A percentile compares a stretch with the other conserved stretches of the same genome.
phyloP scores from a whole-genome alignment of 2,797 vertebrate species.

The Arrhamphus sclerolepis region DNA sequence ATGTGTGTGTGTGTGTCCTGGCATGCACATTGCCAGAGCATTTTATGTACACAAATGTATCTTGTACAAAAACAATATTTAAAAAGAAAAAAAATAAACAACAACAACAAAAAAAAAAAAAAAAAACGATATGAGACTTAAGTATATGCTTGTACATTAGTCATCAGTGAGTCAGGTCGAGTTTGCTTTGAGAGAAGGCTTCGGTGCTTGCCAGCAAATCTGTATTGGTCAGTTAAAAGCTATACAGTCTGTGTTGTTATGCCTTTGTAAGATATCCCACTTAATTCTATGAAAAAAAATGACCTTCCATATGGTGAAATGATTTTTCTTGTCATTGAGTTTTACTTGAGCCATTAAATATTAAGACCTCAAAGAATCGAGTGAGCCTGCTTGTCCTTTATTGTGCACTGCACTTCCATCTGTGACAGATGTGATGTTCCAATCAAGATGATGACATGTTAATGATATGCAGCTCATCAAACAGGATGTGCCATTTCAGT shows the following conservation, averaged over 20 bases:
- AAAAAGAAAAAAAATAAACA: too few species aligned
- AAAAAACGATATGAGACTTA: constrained; percentile 88
- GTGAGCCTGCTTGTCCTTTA: constrained; percentile 47
- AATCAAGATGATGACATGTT: constrained; percentile 34
- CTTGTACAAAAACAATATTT: constrained; percentile 84
- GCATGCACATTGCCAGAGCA: constrained; percentile 75
- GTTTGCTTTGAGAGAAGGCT: constrained; percentile 86
- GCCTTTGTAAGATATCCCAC: constrained; percentile 88
- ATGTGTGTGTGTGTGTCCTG: constrained; percentile 68
- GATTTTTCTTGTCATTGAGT: constrained; percentile 86
- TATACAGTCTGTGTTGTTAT: constrained; percentile 87
- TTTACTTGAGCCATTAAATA: constrained; percentile 88
- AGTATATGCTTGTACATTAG: constrained; percentile 92
- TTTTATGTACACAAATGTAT: constrained; percentile 85
- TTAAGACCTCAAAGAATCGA: constrained; percentile 77
- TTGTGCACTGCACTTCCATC: constrained; percentile 5
- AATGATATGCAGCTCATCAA: constrained; percentile 36
- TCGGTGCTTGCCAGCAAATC: constrained; percentile 86
- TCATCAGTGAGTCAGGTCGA: constrained; percentile 82
- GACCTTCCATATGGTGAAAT: constrained; percentile 81
- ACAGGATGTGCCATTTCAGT: constrained; percentile 38
- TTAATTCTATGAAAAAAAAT: constrained; percentile 83
- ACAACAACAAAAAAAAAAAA: constrained; percentile 29
- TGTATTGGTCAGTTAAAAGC: constrained; percentile 84
- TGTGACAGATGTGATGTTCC: constrained; percentile 26